A percentile compares a stretch with the other conserved stretches of the same genome.
Evolutionary conservation across 2,888 invertebrate genomes (phyloP).

Genomic region (Oasisia sp.): DNA sequence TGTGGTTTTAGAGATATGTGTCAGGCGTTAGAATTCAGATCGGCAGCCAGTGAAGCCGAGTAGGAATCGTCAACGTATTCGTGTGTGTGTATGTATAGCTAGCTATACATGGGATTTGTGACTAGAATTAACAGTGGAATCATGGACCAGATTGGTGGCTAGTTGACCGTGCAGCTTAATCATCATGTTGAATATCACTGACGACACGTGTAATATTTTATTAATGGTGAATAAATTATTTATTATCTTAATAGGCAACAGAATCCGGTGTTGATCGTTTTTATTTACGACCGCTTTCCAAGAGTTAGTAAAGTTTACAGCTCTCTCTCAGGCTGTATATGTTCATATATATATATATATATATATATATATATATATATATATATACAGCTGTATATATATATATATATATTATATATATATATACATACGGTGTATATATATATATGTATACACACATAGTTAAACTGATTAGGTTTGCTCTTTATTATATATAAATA

Average conservation of each 20-base stretch:
- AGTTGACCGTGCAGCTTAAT: background rate
- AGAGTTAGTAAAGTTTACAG: background rate
- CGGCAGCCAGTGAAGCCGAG: background rate
- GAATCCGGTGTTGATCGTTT: background rate
- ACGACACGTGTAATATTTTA: conserved; percentile 17
- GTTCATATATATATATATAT: too few species aligned
- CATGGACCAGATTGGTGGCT: background rate
- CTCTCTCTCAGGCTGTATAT: background rate
- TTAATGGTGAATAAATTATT: conserved; percentile 17
- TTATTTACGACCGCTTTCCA: background rate
- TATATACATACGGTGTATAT: too few species aligned
- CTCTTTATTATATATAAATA: background rate
- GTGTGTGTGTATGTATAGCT: background rate
- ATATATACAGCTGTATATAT: too few species aligned
- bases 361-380: too few species aligned
- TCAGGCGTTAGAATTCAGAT: background rate
- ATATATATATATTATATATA: too few species aligned
- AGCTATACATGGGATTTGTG: background rate
- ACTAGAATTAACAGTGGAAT: conserved; percentile 13
- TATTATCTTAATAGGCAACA: conserved; percentile 17
- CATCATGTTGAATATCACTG: conserved; percentile 6
- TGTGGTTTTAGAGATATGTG: background rate
- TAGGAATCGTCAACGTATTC: background rate
- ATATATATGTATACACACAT: background rate
- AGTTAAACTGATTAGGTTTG: background rate